Percentiles rank a stretch among this genome's conserved stretches.
Conservation (phyloP, 2,113 vertebrate genomes). For the Plestiodon gilberti region DNA sequence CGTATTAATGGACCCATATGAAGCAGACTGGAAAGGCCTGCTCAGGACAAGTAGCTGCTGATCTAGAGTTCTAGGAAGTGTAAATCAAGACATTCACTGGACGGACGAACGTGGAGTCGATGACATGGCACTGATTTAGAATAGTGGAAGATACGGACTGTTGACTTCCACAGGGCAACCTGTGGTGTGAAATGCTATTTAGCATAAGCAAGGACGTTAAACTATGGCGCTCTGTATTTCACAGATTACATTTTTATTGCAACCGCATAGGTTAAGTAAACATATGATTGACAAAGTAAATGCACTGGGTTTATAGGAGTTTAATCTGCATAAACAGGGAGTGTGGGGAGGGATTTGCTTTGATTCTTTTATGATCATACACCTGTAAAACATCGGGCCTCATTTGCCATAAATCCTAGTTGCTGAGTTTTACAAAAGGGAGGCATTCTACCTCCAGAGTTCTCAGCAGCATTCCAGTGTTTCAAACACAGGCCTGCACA, state of each 20-base stretch:
- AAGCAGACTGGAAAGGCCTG: background rate
- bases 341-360: background rate
- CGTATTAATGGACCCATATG: background rate
- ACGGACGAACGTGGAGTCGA: background rate
- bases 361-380: background rate
- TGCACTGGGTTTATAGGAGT: background rate
- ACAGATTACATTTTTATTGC: constrained; percentile 25
- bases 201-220: background rate
- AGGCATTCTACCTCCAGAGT: background rate
- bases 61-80: background rate
- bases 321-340: background rate
- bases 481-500: background rate
- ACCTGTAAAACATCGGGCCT: background rate
- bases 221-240: background rate
- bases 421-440: background rate
- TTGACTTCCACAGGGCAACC: background rate
- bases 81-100: background rate
- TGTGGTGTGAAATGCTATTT: background rate
- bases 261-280: background rate
- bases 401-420: background rate
- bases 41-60: background rate
- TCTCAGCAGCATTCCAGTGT: too few relatives aligned
- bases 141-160: background rate
- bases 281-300: background rate
- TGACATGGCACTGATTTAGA: constrained; percentile 3